Evolutionary conservation across 2,113 vertebrate genomes (phyloP), one percentile per base, ranked within the genome.

Genomic region (Tetrax tetrax): DNA sequence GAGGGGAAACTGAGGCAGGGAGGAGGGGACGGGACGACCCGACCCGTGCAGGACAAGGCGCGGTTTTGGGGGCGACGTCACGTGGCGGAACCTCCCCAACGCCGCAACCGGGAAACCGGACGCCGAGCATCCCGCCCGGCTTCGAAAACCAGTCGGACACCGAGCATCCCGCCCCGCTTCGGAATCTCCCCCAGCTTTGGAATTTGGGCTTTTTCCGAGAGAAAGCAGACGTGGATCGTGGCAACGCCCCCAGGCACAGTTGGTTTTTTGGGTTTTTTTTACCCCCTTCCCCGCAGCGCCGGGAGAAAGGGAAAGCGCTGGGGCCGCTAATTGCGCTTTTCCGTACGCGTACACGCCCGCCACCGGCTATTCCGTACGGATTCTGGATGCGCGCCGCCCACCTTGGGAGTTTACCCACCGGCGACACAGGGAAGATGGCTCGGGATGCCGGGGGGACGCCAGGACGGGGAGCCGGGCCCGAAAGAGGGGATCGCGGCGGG

Each of bases 41-140:
- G 0, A 13, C 11, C n/a, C 43, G 27, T 3, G 0, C 0, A 45
- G 60, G 41, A 66, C 1, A 1, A 43, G 54, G 25, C 9, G 1
- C 7, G 2, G 20, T 61, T 24, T 9, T 13, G 41, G 14, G 83
- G 45, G 51, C 2, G 2, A 28, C 41, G 41, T 28, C 27, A 9
- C 5, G 3, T 1, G 12, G 20, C 28, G n/a, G 31, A 80, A 41
- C 41, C 41, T 12, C 23, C 21, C 51, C 83, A 76, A 11, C 0
- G 0, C 53, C 27, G 2, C 5, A 2, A n/a, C 45, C 31, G 15
- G 15, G 15, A 47, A 22, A 2, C 7, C 51, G 75, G 25, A 38
- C 47, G 57, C 5, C 13, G 4, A 57, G 31, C n/a, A 11, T 6
- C 61, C 53, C 21, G 0, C 43, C 24, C 4, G 2, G 21, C 56